Base-by-base conservation (phyloP, 2,797 vertebrate genomes). In the Syngnathus acus region DNA sequence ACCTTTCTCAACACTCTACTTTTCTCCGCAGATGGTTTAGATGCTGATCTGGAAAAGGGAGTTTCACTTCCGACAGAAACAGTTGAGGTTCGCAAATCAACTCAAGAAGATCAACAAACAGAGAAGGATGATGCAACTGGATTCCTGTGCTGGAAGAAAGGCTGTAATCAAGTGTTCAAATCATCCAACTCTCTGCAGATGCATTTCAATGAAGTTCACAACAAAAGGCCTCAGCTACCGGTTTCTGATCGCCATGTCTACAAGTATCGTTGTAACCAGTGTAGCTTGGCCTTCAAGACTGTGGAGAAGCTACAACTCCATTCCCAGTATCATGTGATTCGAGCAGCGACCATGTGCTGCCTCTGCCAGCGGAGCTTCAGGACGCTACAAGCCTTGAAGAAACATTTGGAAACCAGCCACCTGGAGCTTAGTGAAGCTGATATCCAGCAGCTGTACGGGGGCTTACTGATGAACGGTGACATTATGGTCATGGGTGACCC, bases 111-210 rank as follows among this genome's bases (percentile, higher is more conserved):
- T 62, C 90, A 90, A 1, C 86, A 91, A n/a, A 58, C 90, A 51
- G 82, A 89, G 77, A 92, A 92, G 77, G 97, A 98, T 60, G 97
- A 99, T 74, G 80, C 93, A 0, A 90, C 94, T 0, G 93, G 95
- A 71, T 98, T 99, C 81, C 89, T 99, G 48, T 99, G 97, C 83
- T 99, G 97, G 97, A 99, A 99, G 89, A 99, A 99, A 84, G 97
- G 97, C 76, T 99, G 97, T 77, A 98, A 94, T 90, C 97, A 99
- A 89, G 92, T 95, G 70, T 99, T 98, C 82, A 98, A 96, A 84
- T 96, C 94, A 65, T 98, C 97, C 0, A 93, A 93, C 42, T 94
- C 97, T 60, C 94, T 99, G 69, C 97, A 99, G 88, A 91, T 94
- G 21, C 97, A 99, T 80, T 99, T 99, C 92, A 98, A 93, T 1